Percentiles rank a stretch among this genome's conserved stretches.
Conservation (phyloP, 2,113 vertebrate genomes). For the Ariopsis seemanni region DNA sequence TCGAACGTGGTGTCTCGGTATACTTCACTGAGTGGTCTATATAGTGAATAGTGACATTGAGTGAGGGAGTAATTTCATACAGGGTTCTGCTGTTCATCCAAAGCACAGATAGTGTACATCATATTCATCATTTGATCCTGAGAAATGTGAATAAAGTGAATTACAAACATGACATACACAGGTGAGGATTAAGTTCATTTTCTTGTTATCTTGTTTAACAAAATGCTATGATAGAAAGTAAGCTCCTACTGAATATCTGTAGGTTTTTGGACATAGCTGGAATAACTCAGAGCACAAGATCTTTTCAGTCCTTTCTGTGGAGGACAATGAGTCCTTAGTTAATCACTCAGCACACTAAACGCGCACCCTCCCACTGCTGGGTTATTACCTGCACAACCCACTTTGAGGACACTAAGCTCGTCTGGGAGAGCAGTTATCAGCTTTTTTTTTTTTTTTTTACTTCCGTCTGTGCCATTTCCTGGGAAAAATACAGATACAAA, state of each 20-base stretch:
- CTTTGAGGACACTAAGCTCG: slow-evolving; percentile 93
- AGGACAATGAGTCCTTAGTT: slow-evolving; percentile 59
- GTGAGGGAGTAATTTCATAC: not conserved
- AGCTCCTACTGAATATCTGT: slow-evolving; percentile 35
- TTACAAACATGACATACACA: not conserved
- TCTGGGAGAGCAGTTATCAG: slow-evolving; percentile 89
- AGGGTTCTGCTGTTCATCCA: not conserved
- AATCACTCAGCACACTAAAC: slow-evolving; percentile 62
- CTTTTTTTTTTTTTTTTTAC: slow-evolving; percentile 74
- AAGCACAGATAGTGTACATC: not conserved
- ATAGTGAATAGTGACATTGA: not conserved
- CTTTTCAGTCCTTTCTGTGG: slow-evolving; percentile 27
- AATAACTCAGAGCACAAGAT: slow-evolving; percentile 35
- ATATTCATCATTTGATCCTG: not conserved
- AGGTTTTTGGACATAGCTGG: slow-evolving; percentile 32
- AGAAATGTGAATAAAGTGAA: not conserved
- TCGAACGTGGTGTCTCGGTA: not conserved
- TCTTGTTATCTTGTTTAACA: not conserved
- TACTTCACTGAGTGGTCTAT: not conserved
- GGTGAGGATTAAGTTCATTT: not conserved
- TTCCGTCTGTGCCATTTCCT: slow-evolving; percentile 86
- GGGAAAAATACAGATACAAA: not conserved
- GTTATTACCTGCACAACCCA: slow-evolving; percentile 93
- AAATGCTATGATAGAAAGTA: slow-evolving; percentile 3
- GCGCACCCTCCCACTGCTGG: slow-evolving; percentile 48